Evolutionary conservation across 2,113 vertebrate genomes (phyloP).

Genomic region (Pithys albifrons): DNA sequence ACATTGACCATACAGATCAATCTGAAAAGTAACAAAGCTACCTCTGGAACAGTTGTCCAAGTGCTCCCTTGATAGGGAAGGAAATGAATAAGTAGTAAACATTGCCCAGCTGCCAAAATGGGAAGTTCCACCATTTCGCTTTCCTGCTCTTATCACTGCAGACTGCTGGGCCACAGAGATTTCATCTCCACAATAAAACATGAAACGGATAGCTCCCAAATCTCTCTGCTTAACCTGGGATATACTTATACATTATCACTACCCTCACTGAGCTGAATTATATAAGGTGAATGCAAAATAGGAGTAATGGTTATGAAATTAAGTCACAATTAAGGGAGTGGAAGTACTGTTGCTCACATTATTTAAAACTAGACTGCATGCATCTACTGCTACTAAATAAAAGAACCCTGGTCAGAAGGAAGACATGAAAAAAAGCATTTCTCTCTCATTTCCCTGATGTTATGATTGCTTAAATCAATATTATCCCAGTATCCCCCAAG

Average conservation of each 20-base stretch:
- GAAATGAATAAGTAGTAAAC: neutral
- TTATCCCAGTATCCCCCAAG: constrained; percentile 65
- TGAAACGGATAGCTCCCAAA: neutral
- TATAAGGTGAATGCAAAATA: neutral
- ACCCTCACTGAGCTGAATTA: neutral
- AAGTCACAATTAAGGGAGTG: neutral
- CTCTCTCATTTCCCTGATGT: constrained; percentile 59
- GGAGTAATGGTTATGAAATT: neutral
- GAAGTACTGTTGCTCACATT: neutral
- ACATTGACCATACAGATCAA: accelerated
- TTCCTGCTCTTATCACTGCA: neutral
- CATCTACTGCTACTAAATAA: neutral
- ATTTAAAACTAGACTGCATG: neutral
- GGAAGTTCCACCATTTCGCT: neutral
- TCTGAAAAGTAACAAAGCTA: neutral
- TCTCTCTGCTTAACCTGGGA: neutral
- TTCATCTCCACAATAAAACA: neutral
- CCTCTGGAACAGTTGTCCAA: neutral
- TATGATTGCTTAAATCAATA: constrained; percentile 72
- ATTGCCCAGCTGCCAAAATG: neutral
- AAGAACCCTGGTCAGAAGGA: neutral
- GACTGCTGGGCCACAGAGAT: neutral
- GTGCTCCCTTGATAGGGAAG: neutral
- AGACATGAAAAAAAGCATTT: constrained; percentile 18
- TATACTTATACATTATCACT: neutral